phyloP scores from a whole-genome alignment of 2,797 vertebrate genomes.

The Gymnoscopelus microlampas region DNA sequence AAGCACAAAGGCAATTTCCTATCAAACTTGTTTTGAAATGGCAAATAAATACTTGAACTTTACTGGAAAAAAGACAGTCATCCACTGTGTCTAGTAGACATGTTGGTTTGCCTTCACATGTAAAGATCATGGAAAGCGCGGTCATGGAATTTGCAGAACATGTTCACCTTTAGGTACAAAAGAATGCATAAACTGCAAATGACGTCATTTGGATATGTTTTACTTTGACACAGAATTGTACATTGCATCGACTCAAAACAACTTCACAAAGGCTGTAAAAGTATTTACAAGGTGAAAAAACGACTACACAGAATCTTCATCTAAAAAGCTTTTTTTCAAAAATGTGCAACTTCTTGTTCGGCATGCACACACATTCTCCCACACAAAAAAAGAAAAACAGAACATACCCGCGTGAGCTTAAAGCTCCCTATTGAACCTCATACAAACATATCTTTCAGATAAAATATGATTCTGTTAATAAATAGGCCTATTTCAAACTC shows the following conservation, averaged over 20 bases:
- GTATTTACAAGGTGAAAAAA: constrained; percentile 93
- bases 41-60: too few relatives aligned
- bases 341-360: constrained; percentile 89
- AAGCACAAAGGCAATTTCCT: too few relatives aligned
- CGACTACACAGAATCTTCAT: constrained; percentile 83
- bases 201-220: constrained; percentile 65
- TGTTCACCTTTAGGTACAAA: too few relatives aligned
- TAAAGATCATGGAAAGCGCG: too few relatives aligned
- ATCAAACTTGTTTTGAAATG: too few relatives aligned
- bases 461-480: constrained; percentile 77
- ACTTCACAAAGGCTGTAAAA: constrained; percentile 93
- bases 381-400: constrained; percentile 60
- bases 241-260: constrained; percentile 87
- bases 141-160: too few relatives aligned
- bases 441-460: constrained; percentile 79
- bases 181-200: constrained; percentile 13
- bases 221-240: constrained; percentile 87
- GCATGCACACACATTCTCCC: constrained; percentile 87
- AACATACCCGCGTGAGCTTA: constrained; percentile 69
- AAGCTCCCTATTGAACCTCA: constrained; percentile 83
- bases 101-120: too few relatives aligned
- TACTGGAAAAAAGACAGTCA: too few relatives aligned
- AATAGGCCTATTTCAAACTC: constrained; percentile 78
- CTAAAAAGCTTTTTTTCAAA: constrained; percentile 85
- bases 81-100: too few relatives aligned